phyloP scores from a whole-genome alignment of 2,797 vertebrate genomes.

The Nyctibius grandis region DNA sequence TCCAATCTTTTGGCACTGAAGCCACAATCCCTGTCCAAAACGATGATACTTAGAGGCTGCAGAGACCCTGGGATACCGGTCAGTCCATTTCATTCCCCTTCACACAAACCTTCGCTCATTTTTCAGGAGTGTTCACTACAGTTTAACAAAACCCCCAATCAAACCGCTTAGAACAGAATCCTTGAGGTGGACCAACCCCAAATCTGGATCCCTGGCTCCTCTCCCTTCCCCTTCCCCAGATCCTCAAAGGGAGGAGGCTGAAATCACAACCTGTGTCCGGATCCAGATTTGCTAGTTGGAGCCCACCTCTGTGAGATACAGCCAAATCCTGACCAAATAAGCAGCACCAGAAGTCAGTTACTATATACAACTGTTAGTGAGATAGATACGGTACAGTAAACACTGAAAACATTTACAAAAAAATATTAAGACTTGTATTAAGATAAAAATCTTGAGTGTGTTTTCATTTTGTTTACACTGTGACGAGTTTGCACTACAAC shows the following conservation, averaged over 20 bases:
- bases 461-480: conserved; percentile 56
- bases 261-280: background rate
- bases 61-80: background rate
- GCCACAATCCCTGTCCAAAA: background rate
- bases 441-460: conserved; percentile 64
- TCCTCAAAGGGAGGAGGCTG: background rate
- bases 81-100: background rate
- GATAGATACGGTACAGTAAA: conserved; percentile 85
- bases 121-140: background rate
- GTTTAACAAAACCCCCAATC: conserved; percentile 25
- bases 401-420: conserved; percentile 88
- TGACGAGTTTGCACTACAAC: conserved; percentile 68
- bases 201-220: background rate
- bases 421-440: conserved; percentile 71
- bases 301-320: conserved; percentile 51
- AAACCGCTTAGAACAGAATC: conserved; percentile 26
- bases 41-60: background rate
- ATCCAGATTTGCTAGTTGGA: background rate
- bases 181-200: background rate
- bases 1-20: conserved; percentile 11
- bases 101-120: background rate
- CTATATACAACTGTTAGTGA: conserved; percentile 83
- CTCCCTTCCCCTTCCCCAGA: background rate
- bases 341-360: conserved; percentile 79
- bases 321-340: conserved; percentile 69